These are phyloP conservation scores for Dysidea cf. avara DNA, from an alignment of 37 sponge, comb jelly and placozoan species.

Conservation along the genomic window DNA sequence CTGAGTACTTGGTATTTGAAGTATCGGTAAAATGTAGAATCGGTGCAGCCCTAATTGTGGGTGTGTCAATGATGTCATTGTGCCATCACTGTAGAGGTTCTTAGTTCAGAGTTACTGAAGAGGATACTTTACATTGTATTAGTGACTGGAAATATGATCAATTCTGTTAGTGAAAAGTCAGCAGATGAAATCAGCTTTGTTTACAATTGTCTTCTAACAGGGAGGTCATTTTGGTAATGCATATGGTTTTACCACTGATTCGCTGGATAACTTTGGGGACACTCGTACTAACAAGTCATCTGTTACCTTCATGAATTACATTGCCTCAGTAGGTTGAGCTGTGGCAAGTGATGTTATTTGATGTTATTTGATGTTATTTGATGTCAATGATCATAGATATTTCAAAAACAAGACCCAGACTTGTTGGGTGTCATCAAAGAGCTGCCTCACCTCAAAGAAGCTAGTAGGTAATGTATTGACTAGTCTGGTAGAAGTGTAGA, in stretches of 20 bases:
- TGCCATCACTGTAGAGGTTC: slow-evolving; percentile 37
- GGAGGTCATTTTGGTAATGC: slow-evolving; percentile 91
- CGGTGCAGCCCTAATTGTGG: too few species aligned
- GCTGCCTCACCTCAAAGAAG: slow-evolving; percentile 57
- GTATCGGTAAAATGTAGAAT: too few species aligned
- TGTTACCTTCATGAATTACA: slow-evolving; percentile 81
- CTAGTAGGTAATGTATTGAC: slow-evolving; percentile 44
- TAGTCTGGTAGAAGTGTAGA: too few species aligned
- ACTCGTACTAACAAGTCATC: slow-evolving; percentile 87
- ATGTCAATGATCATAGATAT: slow-evolving; percentile 52
- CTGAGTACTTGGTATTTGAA: too few species aligned
- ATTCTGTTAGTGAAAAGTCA: slow-evolving; percentile 73
- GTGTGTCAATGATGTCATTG: too few species aligned
- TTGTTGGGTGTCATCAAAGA: slow-evolving; percentile 32
- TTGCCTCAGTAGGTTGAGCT: slow-evolving; percentile 62
- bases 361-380: too few species aligned
- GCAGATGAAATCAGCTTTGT: too few species aligned
- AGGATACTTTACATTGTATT: slow-evolving; percentile 60
- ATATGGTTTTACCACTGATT: slow-evolving; percentile 78
- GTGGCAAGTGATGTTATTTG: too few species aligned
- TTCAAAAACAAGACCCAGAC: slow-evolving; percentile 48
- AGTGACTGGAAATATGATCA: slow-evolving; percentile 79
- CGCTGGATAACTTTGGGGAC: slow-evolving; percentile 81
- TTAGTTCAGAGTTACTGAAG: slow-evolving; percentile 25
- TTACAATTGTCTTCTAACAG: too few species aligned